Evolutionary conservation across 2,888 invertebrate genomes (phyloP).

Genomic region (Troides aeacus): DNA sequence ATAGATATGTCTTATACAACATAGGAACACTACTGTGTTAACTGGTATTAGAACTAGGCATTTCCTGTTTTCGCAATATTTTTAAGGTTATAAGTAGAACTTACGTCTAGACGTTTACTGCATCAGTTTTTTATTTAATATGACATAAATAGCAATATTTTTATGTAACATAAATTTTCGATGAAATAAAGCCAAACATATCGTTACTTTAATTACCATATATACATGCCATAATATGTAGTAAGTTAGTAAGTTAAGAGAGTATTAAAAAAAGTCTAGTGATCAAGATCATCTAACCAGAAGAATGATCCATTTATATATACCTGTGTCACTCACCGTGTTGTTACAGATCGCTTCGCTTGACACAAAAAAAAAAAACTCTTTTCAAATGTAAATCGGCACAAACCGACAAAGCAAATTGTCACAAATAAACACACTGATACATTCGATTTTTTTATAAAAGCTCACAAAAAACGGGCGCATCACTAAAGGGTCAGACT

Average conservation of each 20-base stretch:
- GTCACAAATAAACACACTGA: conserved; percentile 80
- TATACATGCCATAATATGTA: background rate
- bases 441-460: conserved; percentile 71
- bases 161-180: too few relatives aligned
- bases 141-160: too few relatives aligned
- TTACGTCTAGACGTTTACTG: too few relatives aligned
- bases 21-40: too few relatives aligned
- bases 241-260: background rate
- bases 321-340: conserved; percentile 76
- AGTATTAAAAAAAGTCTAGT: background rate
- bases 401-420: conserved; percentile 80
- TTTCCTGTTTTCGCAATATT: too few relatives aligned
- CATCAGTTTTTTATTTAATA: too few relatives aligned
- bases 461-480: conserved; percentile 68
- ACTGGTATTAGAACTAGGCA: too few relatives aligned
- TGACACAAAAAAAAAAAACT: conserved; percentile 56
- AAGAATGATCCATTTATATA: conserved; percentile 44
- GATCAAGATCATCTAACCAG: conserved; percentile 52
- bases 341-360: conserved; percentile 71
- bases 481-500: conserved; percentile 74
- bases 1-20: too few relatives aligned
- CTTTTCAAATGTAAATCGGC: conserved; percentile 78
- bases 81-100: too few relatives aligned
- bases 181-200: too few relatives aligned
- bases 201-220: too few relatives aligned